These are phyloP conservation scores for Aphis gossypii DNA, from an alignment of 1,140 invertebrate genomes.

Conservation along the genomic window DNA sequence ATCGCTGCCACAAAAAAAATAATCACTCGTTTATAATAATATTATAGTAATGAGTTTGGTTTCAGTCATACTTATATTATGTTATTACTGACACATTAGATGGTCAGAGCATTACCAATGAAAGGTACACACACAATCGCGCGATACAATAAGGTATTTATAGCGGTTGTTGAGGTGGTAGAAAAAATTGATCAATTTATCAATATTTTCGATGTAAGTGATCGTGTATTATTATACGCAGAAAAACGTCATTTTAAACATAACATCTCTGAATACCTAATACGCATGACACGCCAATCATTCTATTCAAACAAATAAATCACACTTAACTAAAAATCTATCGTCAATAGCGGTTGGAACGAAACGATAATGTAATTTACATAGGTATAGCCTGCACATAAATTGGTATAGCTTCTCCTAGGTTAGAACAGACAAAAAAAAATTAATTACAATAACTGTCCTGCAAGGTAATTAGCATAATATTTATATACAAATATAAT, in stretches of 20 bases:
- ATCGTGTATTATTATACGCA: not conserved
- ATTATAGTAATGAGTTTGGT: not conserved
- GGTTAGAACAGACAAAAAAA: too few relatives aligned
- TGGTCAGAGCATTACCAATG: not conserved
- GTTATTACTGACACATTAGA: not conserved
- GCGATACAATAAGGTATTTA: not conserved
- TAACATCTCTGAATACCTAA: not conserved
- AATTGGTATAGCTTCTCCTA: not conserved
- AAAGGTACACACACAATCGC: too few relatives aligned
- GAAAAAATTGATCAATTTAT: slow-evolving; percentile 14
- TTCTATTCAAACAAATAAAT: not conserved
- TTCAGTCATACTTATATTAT: not conserved
- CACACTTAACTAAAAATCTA: not conserved
- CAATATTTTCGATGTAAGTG: not conserved
- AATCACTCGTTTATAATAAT: not conserved
- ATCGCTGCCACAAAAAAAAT: not conserved
- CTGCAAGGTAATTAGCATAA: too few relatives aligned
- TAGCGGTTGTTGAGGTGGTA: not conserved
- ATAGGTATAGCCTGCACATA: not conserved
- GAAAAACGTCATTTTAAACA: not conserved
- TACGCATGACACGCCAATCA: not conserved
- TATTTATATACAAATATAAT: too few relatives aligned
- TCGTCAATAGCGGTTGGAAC: not conserved
- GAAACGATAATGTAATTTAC: not conserved
- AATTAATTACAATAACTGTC: too few relatives aligned